phyloP scores from a whole-genome alignment of 2,888 invertebrate genomes.

The Conus canariensis region DNA sequence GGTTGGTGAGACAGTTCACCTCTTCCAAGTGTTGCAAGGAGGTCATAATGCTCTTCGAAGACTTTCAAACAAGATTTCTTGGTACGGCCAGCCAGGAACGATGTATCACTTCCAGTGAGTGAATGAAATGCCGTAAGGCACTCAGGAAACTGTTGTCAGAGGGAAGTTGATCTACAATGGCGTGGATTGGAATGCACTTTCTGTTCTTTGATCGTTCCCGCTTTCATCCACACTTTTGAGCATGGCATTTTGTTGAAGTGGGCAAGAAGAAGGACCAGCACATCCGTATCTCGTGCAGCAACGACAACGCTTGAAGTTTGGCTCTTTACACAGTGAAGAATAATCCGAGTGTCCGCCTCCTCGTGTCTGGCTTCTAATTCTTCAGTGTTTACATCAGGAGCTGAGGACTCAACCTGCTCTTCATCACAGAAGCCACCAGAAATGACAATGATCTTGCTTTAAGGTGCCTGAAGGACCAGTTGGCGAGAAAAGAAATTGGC shows the following conservation, averaged over 20 bases:
- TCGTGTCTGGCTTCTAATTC: background rate
- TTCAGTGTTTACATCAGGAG: background rate
- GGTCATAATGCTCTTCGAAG: too few relatives aligned
- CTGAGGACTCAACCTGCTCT: background rate
- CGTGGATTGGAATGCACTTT: background rate
- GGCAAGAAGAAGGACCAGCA: background rate
- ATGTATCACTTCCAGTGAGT: background rate
- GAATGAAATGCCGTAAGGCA: background rate
- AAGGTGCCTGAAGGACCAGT: background rate
- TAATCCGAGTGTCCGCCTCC: background rate
- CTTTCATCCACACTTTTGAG: background rate
- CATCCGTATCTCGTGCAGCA: background rate
- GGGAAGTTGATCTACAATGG: background rate
- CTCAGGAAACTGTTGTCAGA: background rate
- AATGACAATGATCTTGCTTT: background rate
- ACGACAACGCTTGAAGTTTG: background rate
- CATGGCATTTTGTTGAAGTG: background rate
- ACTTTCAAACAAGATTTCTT: background rate
- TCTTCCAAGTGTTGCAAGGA: too few relatives aligned
- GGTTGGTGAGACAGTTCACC: too few relatives aligned
- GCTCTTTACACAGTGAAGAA: background rate
- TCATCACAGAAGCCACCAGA: background rate
- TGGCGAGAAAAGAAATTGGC: background rate
- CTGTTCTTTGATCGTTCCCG: background rate
- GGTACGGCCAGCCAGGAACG: background rate